These are phyloP conservation scores for Drosophila robusta DNA, from an alignment of 2,888 invertebrate genomes.

Conservation along the genomic window DNA sequence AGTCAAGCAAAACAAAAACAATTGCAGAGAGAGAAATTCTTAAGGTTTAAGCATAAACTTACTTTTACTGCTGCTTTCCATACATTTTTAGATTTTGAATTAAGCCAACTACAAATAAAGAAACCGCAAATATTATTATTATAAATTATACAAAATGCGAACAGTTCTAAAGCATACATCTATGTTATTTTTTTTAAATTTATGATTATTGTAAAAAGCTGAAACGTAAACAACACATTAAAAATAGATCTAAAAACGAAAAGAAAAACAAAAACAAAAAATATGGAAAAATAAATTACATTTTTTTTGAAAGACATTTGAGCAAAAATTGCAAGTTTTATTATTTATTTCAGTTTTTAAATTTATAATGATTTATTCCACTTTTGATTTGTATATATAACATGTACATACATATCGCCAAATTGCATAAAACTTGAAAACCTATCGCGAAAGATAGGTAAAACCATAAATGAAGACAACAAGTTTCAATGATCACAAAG, in stretches of 20 bases:
- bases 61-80: slow-evolving; percentile 76
- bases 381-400: slow-evolving; percentile 44
- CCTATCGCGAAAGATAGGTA: slow-evolving; percentile 36
- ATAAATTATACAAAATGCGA: slow-evolving; percentile 46
- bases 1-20: slow-evolving; percentile 19
- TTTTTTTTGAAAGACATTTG: slow-evolving; percentile 62
- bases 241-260: slow-evolving; percentile 40
- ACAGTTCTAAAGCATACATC: slow-evolving; percentile 48
- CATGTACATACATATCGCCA: slow-evolving; percentile 79
- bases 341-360: slow-evolving; percentile 41
- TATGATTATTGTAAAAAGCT: slow-evolving; percentile 72
- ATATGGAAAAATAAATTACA: slow-evolving; percentile 58
- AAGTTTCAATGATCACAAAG: slow-evolving; percentile 34
- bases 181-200: slow-evolving; percentile 65
- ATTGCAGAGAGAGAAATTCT: slow-evolving; percentile 48
- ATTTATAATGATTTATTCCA: slow-evolving; percentile 7
- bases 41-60: slow-evolving; percentile 67
- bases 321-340: slow-evolving; percentile 22
- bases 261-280: slow-evolving; percentile 30
- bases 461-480: slow-evolving; percentile 24
- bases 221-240: slow-evolving; percentile 58
- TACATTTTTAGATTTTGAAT: slow-evolving; percentile 74
- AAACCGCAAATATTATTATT: slow-evolving; percentile 57
- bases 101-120: slow-evolving; percentile 56
- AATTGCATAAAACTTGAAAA: slow-evolving; percentile 56